Evolutionary conservation across 2,113 vertebrate genomes (phyloP), one percentile per base, ranked within the genome.

Genomic region (Saiga tatarica): DNA sequence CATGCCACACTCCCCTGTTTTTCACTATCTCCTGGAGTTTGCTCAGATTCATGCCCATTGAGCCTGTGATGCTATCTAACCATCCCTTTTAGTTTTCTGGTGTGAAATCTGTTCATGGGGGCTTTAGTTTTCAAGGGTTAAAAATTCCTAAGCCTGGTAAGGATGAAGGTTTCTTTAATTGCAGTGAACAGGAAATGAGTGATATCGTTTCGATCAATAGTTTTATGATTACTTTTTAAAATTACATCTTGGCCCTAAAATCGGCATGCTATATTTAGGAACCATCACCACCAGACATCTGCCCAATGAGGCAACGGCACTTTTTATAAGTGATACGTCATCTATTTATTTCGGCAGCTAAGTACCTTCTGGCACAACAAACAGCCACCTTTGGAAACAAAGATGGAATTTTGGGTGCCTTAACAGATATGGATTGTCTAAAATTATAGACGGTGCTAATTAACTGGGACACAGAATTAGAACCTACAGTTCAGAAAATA

Each of bases 391-490:
- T 92, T 95, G 94, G 94, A 97, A 93, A 95, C 71, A 93, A 79
- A 98, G 90, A 81, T 92, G 87, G 91, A 86, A 76, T 96, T 98
- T 79, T 96, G 94, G 13, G 5, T 53, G 96, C 39, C 67, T 98
- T 94, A 95, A 91, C 91, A 84, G 76, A 94, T 97, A 98, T 5
- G 94, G 76, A 93, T 30, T 92, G 84, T 93, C 96, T 98, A 97
- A 98, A 98, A 97, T 97, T 97, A 97, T 83, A 98, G 94, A 92
- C n/a, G 39, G 62, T 59, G 91, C 85, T 97, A 96, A 97, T 98
- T 98, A 98, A 97, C 59, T 98, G 92, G 85, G 78, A 92, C 96
- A 98, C 94, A 86, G 97, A 97, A 71, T 79, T 98, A 93, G 97
- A 98, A 98, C 94, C 28, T 53, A 53, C 79, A 95, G 84, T 97